These are phyloP conservation scores for Sclerurus mexicanus DNA, from an alignment of 2,113 vertebrate species.

Conservation along the genomic window DNA sequence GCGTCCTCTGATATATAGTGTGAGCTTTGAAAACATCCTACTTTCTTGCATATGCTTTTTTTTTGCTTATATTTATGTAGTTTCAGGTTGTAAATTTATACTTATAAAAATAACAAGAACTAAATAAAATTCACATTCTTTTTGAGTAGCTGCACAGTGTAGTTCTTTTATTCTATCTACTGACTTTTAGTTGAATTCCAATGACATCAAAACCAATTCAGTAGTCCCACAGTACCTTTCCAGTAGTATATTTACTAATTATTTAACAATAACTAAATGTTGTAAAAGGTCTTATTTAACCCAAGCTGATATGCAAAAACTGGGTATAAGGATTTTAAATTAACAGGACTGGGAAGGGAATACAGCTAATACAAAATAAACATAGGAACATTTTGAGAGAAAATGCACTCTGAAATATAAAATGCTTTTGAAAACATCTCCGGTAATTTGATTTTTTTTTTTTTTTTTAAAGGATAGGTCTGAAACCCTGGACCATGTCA, in stretches of 20 bases:
- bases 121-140: background rate
- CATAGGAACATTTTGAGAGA: background rate
- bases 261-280: background rate
- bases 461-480: background rate
- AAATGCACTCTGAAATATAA: background rate
- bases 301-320: background rate
- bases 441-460: background rate
- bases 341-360: background rate
- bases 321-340: background rate
- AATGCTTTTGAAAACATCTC: background rate
- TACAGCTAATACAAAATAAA: background rate
- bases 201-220: background rate
- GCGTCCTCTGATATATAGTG: background rate
- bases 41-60: background rate
- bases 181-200: background rate
- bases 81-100: background rate
- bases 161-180: background rate
- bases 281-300: background rate
- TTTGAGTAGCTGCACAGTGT: background rate
- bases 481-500: background rate
- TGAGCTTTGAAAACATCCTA: background rate
- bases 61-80: background rate
- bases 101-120: background rate
- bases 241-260: background rate
- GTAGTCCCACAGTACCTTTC: background rate